Conservation (phyloP, 2,797 vertebrate genomes). For the Xiphophorus birchmanni region DNA sequence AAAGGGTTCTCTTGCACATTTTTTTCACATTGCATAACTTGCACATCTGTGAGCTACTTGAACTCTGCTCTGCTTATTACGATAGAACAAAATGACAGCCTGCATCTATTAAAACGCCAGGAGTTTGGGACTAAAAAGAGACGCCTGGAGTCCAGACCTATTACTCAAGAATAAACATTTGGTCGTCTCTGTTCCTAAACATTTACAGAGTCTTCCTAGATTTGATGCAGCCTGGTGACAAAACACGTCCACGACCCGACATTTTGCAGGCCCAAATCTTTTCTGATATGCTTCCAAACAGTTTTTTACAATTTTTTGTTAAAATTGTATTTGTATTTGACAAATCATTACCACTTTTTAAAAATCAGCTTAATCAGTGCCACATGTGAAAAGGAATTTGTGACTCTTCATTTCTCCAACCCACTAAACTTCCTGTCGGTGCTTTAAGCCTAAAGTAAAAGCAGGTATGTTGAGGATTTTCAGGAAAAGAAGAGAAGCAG, state of each 20-base stretch:
- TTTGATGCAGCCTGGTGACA: not conserved
- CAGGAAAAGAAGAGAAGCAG: not conserved
- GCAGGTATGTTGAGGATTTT: not conserved
- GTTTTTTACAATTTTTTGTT: not conserved
- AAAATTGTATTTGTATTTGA: not conserved
- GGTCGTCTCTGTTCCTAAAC: not conserved
- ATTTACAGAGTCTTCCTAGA: not conserved
- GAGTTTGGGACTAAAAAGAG: not conserved
- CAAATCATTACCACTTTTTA: not conserved
- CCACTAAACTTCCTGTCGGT: not conserved
- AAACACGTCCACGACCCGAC: not conserved
- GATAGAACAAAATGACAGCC: not conserved
- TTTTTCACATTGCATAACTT: not conserved
- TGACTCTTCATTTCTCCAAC: not conserved
- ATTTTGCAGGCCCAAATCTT: not conserved
- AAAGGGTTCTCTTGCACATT: not conserved
- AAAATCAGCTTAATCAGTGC: not conserved
- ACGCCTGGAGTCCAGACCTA: not conserved
- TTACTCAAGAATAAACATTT: constrained; percentile 1
- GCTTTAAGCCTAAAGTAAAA: not conserved
- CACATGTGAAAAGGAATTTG: constrained; percentile 3
- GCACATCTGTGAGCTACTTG: not conserved
- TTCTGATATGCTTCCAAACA: not conserved
- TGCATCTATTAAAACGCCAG: not conserved
- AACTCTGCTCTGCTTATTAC: not conserved